Percentiles rank a stretch among this genome's conserved stretches.
Conservation (phyloP, 2,888 invertebrate genomes). For the Hirtodrosophila histrioides region DNA sequence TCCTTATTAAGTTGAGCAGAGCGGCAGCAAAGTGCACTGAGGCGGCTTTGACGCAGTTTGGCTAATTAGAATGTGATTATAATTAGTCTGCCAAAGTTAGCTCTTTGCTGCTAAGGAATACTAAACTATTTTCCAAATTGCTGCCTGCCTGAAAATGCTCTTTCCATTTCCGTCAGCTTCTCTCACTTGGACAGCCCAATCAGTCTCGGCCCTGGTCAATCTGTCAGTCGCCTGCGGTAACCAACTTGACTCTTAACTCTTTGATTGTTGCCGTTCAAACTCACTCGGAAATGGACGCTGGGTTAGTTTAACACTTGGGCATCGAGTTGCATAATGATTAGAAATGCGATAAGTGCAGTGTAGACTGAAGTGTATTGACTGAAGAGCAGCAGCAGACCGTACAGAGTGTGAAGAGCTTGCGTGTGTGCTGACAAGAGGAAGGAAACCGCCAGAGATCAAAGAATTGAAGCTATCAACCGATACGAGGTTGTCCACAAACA, state of each 20-base stretch:
- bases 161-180: conserved; percentile 20
- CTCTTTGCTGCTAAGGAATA: conserved; percentile 6
- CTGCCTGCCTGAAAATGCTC: conserved; percentile 13
- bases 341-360: conserved; percentile 53
- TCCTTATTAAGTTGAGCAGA: conserved; percentile 70
- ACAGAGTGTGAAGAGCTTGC: conserved; percentile 14
- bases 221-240: conserved; percentile 35
- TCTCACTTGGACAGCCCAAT: conserved; percentile 6
- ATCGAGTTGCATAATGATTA: conserved; percentile 53
- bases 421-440: conserved; percentile 19
- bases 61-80: conserved; percentile 76
- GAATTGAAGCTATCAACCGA: conserved; percentile 21
- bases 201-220: conserved; percentile 23
- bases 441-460: conserved; percentile 45
- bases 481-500: conserved; percentile 21
- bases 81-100: conserved; percentile 65
- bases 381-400: conserved; percentile 26
- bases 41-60: conserved; percentile 63
- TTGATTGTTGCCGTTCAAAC: conserved; percentile 46
- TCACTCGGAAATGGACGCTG: conserved; percentile 46
- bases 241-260: conserved; percentile 21
- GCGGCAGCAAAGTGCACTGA: conserved; percentile 23
- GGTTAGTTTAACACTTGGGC: conserved; percentile 48
- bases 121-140: conserved; percentile 8
- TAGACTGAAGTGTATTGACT: conserved; percentile 29